Conservation (phyloP, 2,888 invertebrate species). For the Lottia scabra region DNA sequence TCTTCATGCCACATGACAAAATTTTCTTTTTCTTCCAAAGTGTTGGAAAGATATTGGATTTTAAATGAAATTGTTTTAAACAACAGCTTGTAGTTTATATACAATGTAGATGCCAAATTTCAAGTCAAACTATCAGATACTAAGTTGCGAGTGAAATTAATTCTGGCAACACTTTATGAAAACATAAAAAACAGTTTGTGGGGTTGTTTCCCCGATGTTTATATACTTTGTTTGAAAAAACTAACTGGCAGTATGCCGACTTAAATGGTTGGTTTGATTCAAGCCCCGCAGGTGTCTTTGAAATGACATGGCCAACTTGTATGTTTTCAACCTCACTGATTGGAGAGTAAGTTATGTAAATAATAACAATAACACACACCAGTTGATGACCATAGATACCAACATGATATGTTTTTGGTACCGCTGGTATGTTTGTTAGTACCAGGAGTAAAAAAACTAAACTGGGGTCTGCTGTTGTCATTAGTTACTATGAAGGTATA, state of each 20-base stretch:
- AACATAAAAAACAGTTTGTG: background rate
- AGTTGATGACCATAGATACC: too few species aligned
- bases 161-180: background rate
- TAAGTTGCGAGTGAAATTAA: too few species aligned
- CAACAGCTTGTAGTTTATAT: too few species aligned
- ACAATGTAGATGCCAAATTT: too few species aligned
- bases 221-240: background rate
- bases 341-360: background rate
- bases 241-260: background rate
- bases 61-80: too few species aligned
- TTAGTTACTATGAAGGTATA: background rate
- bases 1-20: too few species aligned
- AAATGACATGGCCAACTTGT: background rate
- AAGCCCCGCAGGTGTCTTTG: slow-evolving; percentile 1
- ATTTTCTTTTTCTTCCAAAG: too few species aligned
- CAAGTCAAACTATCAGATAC: too few species aligned
- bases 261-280: background rate
- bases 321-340: slow-evolving; percentile 1
- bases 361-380: background rate
- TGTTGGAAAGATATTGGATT: too few species aligned
- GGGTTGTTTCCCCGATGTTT: background rate
- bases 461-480: background rate
- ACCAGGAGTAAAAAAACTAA: too few species aligned
- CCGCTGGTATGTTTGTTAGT: too few species aligned
- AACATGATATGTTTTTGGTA: too few species aligned